Evolutionary conservation across 2,888 invertebrate species (phyloP).

Genomic region (Drosophila seclusa): DNA sequence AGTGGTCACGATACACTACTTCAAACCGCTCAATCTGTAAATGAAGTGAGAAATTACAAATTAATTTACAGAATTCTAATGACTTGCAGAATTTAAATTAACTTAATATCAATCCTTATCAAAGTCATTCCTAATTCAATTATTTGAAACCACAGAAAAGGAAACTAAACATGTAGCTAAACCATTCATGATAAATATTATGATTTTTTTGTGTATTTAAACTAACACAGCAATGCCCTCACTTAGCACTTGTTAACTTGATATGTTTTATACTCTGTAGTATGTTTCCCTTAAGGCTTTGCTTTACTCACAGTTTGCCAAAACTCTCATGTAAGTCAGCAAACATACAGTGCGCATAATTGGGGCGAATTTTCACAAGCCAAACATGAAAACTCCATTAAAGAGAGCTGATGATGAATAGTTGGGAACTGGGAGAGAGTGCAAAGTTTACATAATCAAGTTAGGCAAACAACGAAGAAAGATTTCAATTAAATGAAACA

Average conservation of each 20-base stretch:
- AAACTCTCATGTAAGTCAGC: slow-evolving; percentile 31
- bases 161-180: neutral
- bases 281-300: neutral
- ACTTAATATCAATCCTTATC: neutral
- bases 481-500: slow-evolving; percentile 51
- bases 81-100: neutral
- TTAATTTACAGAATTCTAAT: neutral
- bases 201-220: neutral
- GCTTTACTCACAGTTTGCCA: slow-evolving; percentile 11
- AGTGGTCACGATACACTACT: slow-evolving; percentile 19
- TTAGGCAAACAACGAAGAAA: slow-evolving; percentile 50
- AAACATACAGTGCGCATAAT: slow-evolving; percentile 57
- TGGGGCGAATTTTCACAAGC: slow-evolving; percentile 48
- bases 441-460: slow-evolving; percentile 48
- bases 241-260: neutral
- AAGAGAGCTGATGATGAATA: slow-evolving; percentile 8
- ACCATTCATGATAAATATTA: neutral
- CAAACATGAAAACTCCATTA: slow-evolving; percentile 70
- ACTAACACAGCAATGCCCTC: neutral
- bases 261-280: neutral
- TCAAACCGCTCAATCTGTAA: neutral
- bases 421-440: neutral
- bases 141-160: neutral
- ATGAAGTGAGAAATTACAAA: neutral
- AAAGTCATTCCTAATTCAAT: neutral